Conservation (phyloP, 1,140 invertebrate genomes). For the Penaeus vannamei region DNA sequence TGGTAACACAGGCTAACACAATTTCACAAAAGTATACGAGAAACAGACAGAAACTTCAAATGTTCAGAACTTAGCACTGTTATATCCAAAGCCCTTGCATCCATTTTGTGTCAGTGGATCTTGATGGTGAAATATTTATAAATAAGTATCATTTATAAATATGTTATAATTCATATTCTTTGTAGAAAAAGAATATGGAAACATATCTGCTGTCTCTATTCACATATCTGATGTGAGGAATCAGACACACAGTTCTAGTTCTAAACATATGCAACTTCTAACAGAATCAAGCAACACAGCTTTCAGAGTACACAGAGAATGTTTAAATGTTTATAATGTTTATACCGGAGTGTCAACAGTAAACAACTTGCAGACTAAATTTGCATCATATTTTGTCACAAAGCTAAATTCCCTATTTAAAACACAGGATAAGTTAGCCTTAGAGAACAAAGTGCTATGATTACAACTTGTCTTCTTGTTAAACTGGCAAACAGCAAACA, state of each 20-base stretch:
- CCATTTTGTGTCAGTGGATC: neutral
- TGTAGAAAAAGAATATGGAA: constrained; percentile 26
- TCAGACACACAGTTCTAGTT: neutral
- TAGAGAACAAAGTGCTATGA: constrained; percentile 38
- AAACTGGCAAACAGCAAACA: constrained; percentile 31
- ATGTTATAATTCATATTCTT: constrained; percentile 29
- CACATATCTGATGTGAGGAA: constrained; percentile 11
- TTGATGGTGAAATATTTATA: constrained; percentile 37
- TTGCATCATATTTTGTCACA: constrained; percentile 46
- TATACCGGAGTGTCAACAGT: constrained; percentile 51
- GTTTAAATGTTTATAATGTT: constrained; percentile 45
- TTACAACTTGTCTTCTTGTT: constrained; percentile 44
- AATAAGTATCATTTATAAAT: constrained; percentile 39
- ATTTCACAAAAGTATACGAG: constrained; percentile 63
- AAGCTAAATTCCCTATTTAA: constrained; percentile 54
- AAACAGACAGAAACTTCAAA: constrained; percentile 62
- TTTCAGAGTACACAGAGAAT: constrained; percentile 62
- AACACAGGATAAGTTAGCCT: constrained; percentile 58
- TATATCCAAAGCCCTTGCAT: constrained; percentile 26
- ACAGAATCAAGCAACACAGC: constrained; percentile 60
- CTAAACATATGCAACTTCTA: constrained; percentile 56
- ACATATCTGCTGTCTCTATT: neutral
- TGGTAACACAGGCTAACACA: constrained; percentile 61
- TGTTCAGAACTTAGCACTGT: constrained; percentile 46
- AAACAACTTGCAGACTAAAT: constrained; percentile 47